Base-by-base conservation (phyloP, 1,140 invertebrate species). In the Zaprionus africanus region DNA sequence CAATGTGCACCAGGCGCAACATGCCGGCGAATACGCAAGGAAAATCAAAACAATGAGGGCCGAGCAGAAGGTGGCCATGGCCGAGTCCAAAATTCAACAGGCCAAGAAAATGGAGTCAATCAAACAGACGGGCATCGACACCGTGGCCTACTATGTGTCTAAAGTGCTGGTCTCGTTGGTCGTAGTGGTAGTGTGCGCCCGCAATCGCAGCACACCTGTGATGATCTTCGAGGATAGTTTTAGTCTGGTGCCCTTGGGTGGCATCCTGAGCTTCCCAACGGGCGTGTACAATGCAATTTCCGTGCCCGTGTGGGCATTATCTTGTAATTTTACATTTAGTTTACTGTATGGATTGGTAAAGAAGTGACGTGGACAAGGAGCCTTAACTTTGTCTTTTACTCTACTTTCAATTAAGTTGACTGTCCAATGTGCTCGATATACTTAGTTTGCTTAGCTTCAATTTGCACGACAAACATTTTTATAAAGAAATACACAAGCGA, bases 201-300 rank as follows among this genome's bases (percentile, higher is more conserved):
- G 72, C 2, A 76, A 92, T 78, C 83, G 91, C 15, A 68, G 77
- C 15, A 70, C 74, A 1, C 78, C 91, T 0, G 91, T 92, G 2
- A 76, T 92, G 57, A 59, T 91, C 13, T 86, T 91, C 34, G 72
- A 82, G 13, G 65, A 91, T n/a, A 61, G 46, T 19, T 81, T 92
- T 19, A 90, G 78, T 54, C 38, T 92, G 36, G 75, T 62, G 57
- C 91, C 91, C 15, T 59, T 92, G 38, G 62, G 58, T 1, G 87
- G 86, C 0, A 41, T 92, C 1, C 67, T 92, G 2, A 92, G 86
- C 9, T 92, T 92, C 69, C 91, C 91, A 22, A 91, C 91, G 12
- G 90, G 90, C 19, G 66, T 92, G 2, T 72, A 74, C 4, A 88
- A 91, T 68, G 90, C 91, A 1, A 74, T 92, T 51, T 92, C 91